A percentile compares a stretch with the other conserved stretches of the same genome.
Evolutionary conservation across 2,797 vertebrate species (phyloP).

Genomic region (Eulemur albifrons): DNA sequence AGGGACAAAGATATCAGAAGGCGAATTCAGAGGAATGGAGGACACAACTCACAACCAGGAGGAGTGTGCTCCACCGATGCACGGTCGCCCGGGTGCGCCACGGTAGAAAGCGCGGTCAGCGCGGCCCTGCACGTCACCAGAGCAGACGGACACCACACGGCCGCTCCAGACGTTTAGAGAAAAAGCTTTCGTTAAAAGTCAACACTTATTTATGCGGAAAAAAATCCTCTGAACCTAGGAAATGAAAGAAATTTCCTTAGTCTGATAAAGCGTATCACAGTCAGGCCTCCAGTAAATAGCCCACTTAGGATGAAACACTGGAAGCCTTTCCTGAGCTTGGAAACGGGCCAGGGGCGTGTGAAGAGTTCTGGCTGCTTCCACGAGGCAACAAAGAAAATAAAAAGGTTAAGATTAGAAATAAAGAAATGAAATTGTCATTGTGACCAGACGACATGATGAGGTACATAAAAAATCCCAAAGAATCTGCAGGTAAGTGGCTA

Average conservation of each 20-base stretch:
- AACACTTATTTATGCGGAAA: background rate
- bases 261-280: background rate
- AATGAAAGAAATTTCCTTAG: background rate
- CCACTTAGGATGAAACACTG: accelerated
- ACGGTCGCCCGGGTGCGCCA: too few species aligned
- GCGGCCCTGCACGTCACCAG: too few species aligned
- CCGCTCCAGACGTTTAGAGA: too few species aligned
- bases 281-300: background rate
- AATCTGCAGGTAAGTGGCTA: background rate
- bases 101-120: too few species aligned
- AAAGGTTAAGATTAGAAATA: background rate
- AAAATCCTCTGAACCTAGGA: background rate
- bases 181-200: too few species aligned
- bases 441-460: background rate
- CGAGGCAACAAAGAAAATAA: background rate
- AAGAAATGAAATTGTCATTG: background rate
- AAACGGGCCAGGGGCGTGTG: accelerated
- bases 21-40: too few species aligned
- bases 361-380: background rate
- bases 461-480: background rate
- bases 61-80: too few species aligned
- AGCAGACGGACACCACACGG: too few species aligned
- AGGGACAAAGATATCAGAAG: too few species aligned
- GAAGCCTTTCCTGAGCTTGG: background rate
- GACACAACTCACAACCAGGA: too few species aligned